Conservation (phyloP, 2,888 invertebrate genomes). For the Torymus auratus region DNA sequence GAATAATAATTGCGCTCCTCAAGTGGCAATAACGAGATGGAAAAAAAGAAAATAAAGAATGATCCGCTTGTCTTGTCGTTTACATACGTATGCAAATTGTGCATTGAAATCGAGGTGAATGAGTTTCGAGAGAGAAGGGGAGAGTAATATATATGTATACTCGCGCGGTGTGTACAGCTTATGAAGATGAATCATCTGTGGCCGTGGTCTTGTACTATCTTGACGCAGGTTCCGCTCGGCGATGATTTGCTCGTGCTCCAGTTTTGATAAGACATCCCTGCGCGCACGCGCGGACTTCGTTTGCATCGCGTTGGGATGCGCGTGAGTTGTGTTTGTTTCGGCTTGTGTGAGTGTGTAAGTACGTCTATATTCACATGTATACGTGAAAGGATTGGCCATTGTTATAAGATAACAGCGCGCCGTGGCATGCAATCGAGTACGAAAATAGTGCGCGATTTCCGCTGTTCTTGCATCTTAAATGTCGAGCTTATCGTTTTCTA, state of each 20-base stretch:
- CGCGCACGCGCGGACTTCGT: constrained; percentile 8
- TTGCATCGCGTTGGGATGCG: constrained; percentile 13
- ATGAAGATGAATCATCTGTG: constrained; percentile 49
- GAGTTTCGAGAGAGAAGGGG: constrained; percentile 23
- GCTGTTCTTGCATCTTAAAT: not conserved
- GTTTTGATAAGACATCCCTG: constrained; percentile 52
- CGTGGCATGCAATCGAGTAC: constrained; percentile 5
- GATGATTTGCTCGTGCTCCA: constrained; percentile 52
- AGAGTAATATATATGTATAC: not conserved
- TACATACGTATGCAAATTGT: constrained; percentile 34
- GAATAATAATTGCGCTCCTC: not conserved
- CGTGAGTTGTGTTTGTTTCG: not conserved
- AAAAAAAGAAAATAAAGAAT: not conserved
- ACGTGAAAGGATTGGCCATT: constrained; percentile 15
- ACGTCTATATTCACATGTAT: not conserved
- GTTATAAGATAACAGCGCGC: constrained; percentile 33
- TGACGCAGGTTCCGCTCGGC: constrained; percentile 47
- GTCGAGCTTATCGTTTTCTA: too few species aligned
- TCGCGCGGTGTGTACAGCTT: not conserved
- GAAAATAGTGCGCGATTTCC: constrained; percentile 18
- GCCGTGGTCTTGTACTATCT: constrained; percentile 47
- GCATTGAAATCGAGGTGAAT: constrained; percentile 32
- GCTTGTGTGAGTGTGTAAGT: not conserved
- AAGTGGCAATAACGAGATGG: not conserved
- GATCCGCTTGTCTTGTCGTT: constrained; percentile 4